Conservation (phyloP, 2,797 vertebrate genomes). For the Petrocephalus schoutedeni region DNA sequence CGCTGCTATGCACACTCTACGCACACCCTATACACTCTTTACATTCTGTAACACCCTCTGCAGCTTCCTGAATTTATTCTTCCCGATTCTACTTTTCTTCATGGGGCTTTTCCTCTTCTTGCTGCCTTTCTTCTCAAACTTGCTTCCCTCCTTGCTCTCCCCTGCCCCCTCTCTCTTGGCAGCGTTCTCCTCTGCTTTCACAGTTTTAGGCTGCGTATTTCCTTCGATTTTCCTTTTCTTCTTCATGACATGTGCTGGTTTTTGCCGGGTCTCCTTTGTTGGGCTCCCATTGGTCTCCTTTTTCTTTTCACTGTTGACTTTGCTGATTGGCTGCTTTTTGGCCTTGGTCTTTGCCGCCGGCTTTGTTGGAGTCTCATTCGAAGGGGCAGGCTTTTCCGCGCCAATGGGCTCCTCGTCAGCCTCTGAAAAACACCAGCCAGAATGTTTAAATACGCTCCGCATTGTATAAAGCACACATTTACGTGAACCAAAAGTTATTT, state of each 20-base stretch:
- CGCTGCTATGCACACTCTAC: background rate
- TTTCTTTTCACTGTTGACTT: slow-evolving; percentile 35
- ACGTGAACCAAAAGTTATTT: background rate
- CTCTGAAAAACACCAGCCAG: slow-evolving; percentile 18
- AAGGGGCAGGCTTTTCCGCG: slow-evolving; percentile 34
- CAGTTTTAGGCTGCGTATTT: slow-evolving; percentile 49
- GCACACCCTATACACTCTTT: slow-evolving; percentile 1
- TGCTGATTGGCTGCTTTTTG: slow-evolving; percentile 33
- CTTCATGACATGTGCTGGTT: slow-evolving; percentile 27
- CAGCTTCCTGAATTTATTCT: slow-evolving; percentile 63
- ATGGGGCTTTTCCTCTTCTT: slow-evolving; percentile 43
- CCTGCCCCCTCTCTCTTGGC: slow-evolving; percentile 33
- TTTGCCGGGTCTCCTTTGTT: slow-evolving; percentile 32
- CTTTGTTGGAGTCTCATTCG: slow-evolving; percentile 38
- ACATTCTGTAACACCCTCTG: slow-evolving; percentile 47
- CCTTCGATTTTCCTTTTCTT: slow-evolving; percentile 45
- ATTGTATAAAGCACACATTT: background rate
- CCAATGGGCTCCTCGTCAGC: slow-evolving; percentile 39
- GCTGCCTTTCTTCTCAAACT: slow-evolving; percentile 56
- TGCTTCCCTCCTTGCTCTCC: slow-evolving; percentile 46
- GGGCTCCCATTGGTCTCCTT: background rate
- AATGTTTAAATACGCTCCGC: background rate
- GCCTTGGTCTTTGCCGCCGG: slow-evolving; percentile 33
- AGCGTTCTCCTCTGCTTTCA: slow-evolving; percentile 51
- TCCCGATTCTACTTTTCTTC: slow-evolving; percentile 55